Evolutionary conservation across 2,888 invertebrate genomes (phyloP), one percentile per base, ranked within the genome.

Genomic region (Amblyjoppa fuscipennis): DNA sequence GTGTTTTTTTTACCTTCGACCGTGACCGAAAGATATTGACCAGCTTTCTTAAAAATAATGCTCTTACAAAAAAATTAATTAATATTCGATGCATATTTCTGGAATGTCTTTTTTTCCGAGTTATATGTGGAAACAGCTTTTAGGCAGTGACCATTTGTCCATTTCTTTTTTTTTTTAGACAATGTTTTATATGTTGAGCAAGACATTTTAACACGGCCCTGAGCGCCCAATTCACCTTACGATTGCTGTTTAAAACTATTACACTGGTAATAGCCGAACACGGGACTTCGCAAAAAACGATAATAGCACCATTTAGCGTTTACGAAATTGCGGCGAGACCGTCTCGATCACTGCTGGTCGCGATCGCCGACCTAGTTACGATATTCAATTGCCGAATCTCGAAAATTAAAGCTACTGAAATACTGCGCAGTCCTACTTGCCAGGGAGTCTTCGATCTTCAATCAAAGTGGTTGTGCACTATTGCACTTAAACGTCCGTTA

Each of bases 351-450:
- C 34, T 64, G 7, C 64, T 31, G 64, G 38, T 61, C 61, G 74
- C 74, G 83, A 73, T 73, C 34, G 64, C 66, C 49, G 69, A 80
- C 80, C 76, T 80, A 75, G 83, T 79, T 51, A 34, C 45, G 74
- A 80, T 80, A 71, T 84, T 86, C 70, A 56, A 76, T 71, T 74
- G 45, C 49, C 66, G 77, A 84, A 79, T 84, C 82, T 84, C 71
- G 81, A 86, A 75, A 82, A 84, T 82, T 77, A 85, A 84, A 64
- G 51, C 68, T 76, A 73, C 61, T 76, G 49, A 31, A 75, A 31
- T 31, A 34, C 68, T 49, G 64, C 70, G 77, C 79, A 79, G 80
- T 64, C 80, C 78, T 11, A 13, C 74, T 61, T 66, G 49, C 81
- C 66, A 51, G 49, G 53, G 71, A 66, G 38, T 56, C 49, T n/a